Conservation (phyloP, 1,140 invertebrate genomes). For the Papilio aristodemus region DNA sequence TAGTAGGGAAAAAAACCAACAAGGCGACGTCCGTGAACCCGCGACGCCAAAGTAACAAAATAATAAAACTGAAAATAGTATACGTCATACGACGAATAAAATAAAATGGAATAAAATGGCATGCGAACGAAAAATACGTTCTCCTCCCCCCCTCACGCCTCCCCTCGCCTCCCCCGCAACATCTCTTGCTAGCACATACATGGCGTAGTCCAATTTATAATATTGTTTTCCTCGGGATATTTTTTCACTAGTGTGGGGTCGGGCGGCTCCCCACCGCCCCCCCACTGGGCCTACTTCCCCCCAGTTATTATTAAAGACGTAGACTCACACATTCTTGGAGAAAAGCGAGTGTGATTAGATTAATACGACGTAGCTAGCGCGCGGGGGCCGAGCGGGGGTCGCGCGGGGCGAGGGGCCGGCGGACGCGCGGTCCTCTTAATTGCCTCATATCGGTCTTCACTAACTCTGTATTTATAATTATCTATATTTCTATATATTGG, state of each 20-base stretch:
- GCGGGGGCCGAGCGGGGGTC: conserved; percentile 27
- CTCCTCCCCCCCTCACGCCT: conserved; percentile 39
- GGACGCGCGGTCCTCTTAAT: conserved; percentile 36
- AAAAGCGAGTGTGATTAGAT: conserved; percentile 75
- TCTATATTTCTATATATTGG: not conserved
- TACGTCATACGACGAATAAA: conserved; percentile 62
- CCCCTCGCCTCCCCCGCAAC: not conserved
- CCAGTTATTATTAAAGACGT: conserved; percentile 80
- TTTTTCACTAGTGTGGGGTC: conserved; percentile 75
- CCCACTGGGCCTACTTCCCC: conserved; percentile 38
- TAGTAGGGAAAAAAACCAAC: conserved; percentile 3
- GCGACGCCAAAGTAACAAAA: not conserved
- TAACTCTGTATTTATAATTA: conserved; percentile 10
- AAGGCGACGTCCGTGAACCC: conserved; percentile 11
- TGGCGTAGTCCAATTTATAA: conserved; percentile 72
- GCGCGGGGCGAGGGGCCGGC: not conserved
- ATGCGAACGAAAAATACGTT: conserved; percentile 56
- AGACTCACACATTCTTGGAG: conserved; percentile 75
- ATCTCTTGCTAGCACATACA: conserved; percentile 45
- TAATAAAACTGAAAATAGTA: conserved; percentile 46
- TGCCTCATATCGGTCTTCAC: conserved; percentile 21
- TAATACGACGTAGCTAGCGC: conserved; percentile 56
- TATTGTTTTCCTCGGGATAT: conserved; percentile 79
- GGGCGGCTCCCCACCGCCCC: conserved; percentile 39
- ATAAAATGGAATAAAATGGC: conserved; percentile 69